Conservation (phyloP, 2,888 invertebrate species). For the Nezara viridula region DNA sequence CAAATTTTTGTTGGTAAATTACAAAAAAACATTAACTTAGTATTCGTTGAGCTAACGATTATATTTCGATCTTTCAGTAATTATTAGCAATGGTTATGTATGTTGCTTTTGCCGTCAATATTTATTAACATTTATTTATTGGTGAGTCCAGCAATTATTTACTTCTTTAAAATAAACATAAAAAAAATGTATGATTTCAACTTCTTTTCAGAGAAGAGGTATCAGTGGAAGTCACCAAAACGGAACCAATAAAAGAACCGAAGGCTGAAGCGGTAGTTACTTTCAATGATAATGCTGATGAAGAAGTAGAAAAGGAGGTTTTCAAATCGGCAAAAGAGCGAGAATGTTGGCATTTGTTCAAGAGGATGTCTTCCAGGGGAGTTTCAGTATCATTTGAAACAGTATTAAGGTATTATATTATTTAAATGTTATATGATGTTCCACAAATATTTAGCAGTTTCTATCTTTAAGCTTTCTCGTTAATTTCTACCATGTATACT, state of each 20-base stretch:
- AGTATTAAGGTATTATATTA: constrained; percentile 71
- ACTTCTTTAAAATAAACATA: too few relatives aligned
- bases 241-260: neutral
- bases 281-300: neutral
- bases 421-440: neutral
- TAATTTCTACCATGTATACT: too few relatives aligned
- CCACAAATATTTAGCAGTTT: neutral
- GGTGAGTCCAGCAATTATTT: too few relatives aligned
- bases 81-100: too few relatives aligned
- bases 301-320: constrained; percentile 14
- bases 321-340: constrained; percentile 74
- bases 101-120: too few relatives aligned
- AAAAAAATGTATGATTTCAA: too few relatives aligned
- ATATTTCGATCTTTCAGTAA: too few relatives aligned
- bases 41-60: too few relatives aligned
- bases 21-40: too few relatives aligned
- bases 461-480: neutral
- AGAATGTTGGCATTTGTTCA: constrained; percentile 79
- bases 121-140: too few relatives aligned
- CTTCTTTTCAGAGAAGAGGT: constrained; percentile 11
- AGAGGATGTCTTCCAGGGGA: constrained; percentile 79
- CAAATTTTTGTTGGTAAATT: too few relatives aligned
- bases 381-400: constrained; percentile 79
- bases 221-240: neutral
- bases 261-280: neutral